A percentile compares a stretch with the other conserved stretches of the same genome.
Conservation (phyloP, 2,797 vertebrate species). For the Selene dorsalis region DNA sequence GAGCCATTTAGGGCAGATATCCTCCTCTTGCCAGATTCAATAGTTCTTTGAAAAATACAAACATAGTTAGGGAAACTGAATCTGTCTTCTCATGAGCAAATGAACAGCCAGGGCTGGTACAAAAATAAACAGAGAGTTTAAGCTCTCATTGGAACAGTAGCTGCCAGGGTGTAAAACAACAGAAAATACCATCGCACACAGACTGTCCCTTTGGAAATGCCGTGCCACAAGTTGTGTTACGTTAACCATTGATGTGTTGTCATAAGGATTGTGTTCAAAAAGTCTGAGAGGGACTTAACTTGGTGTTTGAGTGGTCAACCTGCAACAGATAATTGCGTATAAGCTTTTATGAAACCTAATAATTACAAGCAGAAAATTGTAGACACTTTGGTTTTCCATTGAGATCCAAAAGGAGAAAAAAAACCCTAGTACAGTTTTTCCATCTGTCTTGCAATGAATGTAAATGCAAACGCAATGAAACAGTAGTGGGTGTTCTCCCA, state of each 20-base stretch:
- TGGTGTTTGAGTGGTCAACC: conserved; percentile 79
- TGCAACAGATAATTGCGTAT: conserved; percentile 80
- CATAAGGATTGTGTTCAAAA: conserved; percentile 74
- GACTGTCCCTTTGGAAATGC: conserved; percentile 61
- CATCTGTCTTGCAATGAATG: conserved; percentile 76
- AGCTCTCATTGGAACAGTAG: conserved; percentile 66
- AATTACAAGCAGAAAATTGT: conserved; percentile 84
- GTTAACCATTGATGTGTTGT: conserved; percentile 68
- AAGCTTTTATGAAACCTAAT: conserved; percentile 81
- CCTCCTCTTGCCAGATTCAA: conserved; percentile 57
- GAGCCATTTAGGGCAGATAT: conserved; percentile 39
- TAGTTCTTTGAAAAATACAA: conserved; percentile 63
- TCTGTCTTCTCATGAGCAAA: conserved; percentile 54
- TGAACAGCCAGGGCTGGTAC: conserved; percentile 37
- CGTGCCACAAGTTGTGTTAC: conserved; percentile 67
- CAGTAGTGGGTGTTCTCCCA: conserved; percentile 70
- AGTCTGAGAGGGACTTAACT: conserved; percentile 72
- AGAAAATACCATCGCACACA: conserved; percentile 59
- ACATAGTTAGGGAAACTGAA: conserved; percentile 60
- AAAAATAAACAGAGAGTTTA: conserved; percentile 68
- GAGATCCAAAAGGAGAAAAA: conserved; percentile 63
- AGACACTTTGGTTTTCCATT: conserved; percentile 82
- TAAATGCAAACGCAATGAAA: conserved; percentile 79
- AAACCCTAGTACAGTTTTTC: conserved; percentile 72
- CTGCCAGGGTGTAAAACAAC: conserved; percentile 67